Evolutionary conservation across 2,113 vertebrate species (phyloP).

Genomic region (Crotalus tigris): DNA sequence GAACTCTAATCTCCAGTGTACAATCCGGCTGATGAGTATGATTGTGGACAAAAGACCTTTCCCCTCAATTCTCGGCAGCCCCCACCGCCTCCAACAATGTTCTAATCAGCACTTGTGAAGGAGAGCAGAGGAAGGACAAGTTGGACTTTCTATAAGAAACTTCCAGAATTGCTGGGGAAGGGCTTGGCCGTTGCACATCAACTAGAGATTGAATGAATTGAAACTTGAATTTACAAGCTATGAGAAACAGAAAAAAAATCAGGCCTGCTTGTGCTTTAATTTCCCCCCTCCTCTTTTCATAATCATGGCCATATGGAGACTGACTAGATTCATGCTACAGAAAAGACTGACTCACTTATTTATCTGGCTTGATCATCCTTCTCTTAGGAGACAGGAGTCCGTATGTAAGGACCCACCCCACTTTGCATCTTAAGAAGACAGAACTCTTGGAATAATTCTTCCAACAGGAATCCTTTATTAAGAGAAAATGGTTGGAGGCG

Average conservation of each 20-base stretch:
- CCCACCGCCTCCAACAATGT: background rate
- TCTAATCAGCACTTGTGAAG: background rate
- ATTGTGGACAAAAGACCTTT: background rate
- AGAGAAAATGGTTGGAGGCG: too few species aligned
- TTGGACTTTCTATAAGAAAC: background rate
- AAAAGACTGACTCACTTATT: background rate
- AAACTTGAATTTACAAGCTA: background rate
- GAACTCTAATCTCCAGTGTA: slow-evolving; percentile 11
- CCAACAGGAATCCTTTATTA: too few species aligned
- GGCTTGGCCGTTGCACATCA: background rate
- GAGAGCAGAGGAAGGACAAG: background rate
- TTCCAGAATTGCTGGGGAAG: background rate
- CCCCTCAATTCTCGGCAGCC: slow-evolving; percentile 13
- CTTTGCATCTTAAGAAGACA: too few species aligned
- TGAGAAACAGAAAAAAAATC: background rate
- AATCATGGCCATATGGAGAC: background rate
- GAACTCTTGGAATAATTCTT: too few species aligned
- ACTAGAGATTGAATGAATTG: background rate
- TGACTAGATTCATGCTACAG: background rate
- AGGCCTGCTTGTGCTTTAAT: background rate
- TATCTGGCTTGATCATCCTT: background rate
- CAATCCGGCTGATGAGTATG: slow-evolving; percentile 2
- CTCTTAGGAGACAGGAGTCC: background rate
- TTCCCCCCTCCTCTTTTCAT: background rate
- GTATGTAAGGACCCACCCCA: too few species aligned